Conservation (phyloP, 2,888 invertebrate species). For the Periphyllus acericola region DNA sequence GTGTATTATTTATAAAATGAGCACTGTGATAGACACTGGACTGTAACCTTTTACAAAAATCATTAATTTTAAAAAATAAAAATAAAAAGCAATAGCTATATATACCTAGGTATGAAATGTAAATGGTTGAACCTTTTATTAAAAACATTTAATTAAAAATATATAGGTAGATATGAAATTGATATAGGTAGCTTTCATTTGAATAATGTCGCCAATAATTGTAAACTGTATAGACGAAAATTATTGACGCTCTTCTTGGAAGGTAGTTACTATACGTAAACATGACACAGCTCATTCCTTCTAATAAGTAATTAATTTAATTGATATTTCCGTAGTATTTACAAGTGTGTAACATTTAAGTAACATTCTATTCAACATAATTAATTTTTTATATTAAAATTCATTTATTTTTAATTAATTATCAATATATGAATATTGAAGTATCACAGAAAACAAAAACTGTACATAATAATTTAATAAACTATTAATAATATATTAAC, state of each 20-base stretch:
- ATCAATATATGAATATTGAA: too few relatives aligned
- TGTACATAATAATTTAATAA: too few relatives aligned
- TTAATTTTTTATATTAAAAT: background rate
- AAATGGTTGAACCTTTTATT: background rate
- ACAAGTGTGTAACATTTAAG: background rate
- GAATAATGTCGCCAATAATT: background rate
- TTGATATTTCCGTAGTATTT: background rate
- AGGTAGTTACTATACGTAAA: background rate
- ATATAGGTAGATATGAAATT: background rate
- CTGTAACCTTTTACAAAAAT: background rate
- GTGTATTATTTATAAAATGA: background rate
- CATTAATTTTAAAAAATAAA: background rate
- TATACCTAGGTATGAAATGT: background rate
- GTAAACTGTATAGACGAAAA: background rate
- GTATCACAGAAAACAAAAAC: too few relatives aligned
- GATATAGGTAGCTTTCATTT: slow-evolving; percentile 2
- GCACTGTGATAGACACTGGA: background rate
- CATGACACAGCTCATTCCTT: background rate
- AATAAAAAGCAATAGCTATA: background rate
- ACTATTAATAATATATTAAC: too few relatives aligned
- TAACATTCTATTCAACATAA: too few relatives aligned
- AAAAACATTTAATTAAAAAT: slow-evolving; percentile 19
- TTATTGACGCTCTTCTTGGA: background rate
- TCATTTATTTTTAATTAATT: background rate
- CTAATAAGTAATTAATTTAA: slow-evolving; percentile 25